Evolutionary conservation across 2,797 vertebrate genomes (phyloP).

Genomic region (Australoheros facetus): DNA sequence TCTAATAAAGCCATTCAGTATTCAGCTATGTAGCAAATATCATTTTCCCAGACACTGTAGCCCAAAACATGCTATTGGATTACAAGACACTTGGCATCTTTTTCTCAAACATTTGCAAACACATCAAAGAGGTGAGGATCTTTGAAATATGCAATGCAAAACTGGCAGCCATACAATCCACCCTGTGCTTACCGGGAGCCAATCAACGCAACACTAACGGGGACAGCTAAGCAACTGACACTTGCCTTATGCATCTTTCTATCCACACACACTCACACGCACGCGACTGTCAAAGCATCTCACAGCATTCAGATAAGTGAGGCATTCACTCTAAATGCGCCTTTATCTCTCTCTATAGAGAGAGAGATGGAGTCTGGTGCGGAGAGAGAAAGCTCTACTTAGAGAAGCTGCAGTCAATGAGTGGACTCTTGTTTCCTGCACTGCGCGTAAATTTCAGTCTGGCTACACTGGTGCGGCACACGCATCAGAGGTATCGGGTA

Average conservation of each 20-base stretch:
- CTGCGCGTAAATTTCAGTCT: slow-evolving; percentile 67
- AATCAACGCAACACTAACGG: slow-evolving; percentile 59
- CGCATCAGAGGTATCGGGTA: slow-evolving; percentile 41
- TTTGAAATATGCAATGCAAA: neutral
- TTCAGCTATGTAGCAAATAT: neutral
- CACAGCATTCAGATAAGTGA: slow-evolving; percentile 19
- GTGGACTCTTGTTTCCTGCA: slow-evolving; percentile 73
- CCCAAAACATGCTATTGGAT: slow-evolving; percentile 11
- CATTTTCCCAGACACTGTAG: neutral
- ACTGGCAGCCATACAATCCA: slow-evolving; percentile 26
- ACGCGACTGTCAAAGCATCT: slow-evolving; percentile 25
- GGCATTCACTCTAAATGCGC: slow-evolving; percentile 8
- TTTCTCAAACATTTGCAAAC: slow-evolving; percentile 41
- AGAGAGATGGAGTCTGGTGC: slow-evolving; percentile 9
- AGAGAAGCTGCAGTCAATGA: slow-evolving; percentile 62
- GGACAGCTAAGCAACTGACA: slow-evolving; percentile 49
- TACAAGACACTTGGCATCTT: slow-evolving; percentile 21
- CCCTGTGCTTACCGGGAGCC: slow-evolving; percentile 38
- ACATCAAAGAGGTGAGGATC: slow-evolving; percentile 29
- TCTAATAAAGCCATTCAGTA: neutral
- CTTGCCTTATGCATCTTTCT: slow-evolving; percentile 25
- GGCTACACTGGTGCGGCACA: slow-evolving; percentile 55
- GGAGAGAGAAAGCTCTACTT: slow-evolving; percentile 30
- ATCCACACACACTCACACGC: neutral
- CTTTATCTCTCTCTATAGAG: neutral